Evolutionary conservation across 2,113 vertebrate species (phyloP), one percentile per base, ranked within the genome.

Genomic region (Pyxicephalus adspersus): DNA sequence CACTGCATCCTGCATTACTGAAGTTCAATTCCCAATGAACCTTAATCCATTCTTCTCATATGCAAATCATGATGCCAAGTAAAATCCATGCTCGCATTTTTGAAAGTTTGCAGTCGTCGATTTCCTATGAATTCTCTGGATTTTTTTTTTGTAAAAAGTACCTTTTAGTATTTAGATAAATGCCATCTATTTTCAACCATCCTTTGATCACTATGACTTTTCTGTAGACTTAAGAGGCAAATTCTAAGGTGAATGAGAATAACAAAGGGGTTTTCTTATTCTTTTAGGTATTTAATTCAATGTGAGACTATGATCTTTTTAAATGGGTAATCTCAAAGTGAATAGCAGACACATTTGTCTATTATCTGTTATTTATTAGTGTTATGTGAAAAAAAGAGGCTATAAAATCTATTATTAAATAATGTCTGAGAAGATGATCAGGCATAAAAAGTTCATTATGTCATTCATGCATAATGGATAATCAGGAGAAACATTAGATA

Each of bases 361-460:
- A 68, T 58, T 68, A 68, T 68, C 51, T 67, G 52, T 45, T 78
- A 68, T 68, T 45, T 68, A 60, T 80, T 64, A 23, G 31, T 71
- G 38, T 63, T 80, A 54, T 64, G 64, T 64, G 20, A n/a, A 80
- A 72, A 70, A 80, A 72, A 68, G 72, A 64, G 67, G 13, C 34
- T 64, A 64, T 23, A 61, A 80, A 72, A 72, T 63, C 57, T 80
- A 64, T 72, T 80, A 80, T 64, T 80, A 64, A 80, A 80, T 45
- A 79, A 66, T 38, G 34, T 61, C 67, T 50, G 66, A 54, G 58
- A 73, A 74, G 28, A 65, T 54, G 51, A 57, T 29, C 64, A 60
- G 23, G 77, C 22, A 74, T 81, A 74, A 81, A 80, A 74, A 22
- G 68, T 34, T 80, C 50, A 65, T 64, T 60, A 81, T 81, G 79